Percentiles rank a stretch among this genome's conserved stretches.
phyloP scores from a whole-genome alignment of 2,113 vertebrate genomes.

The Forbesichthys agassizii region DNA sequence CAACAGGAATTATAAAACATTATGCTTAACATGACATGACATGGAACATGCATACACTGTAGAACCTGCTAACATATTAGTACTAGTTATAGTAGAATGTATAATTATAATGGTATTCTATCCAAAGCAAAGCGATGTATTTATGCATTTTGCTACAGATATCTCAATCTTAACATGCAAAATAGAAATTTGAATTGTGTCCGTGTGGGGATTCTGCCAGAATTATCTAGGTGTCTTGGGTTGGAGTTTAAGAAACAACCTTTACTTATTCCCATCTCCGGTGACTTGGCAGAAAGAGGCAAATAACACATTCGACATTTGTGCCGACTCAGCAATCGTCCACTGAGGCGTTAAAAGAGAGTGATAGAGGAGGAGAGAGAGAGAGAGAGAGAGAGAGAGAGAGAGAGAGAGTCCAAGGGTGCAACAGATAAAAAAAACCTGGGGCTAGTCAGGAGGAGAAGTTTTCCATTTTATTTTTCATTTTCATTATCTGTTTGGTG shows the following conservation, averaged over 20 bases:
- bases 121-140: too few species aligned
- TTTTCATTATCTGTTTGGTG: constrained; percentile 81
- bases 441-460: constrained; percentile 57
- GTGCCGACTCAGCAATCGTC: constrained; percentile 61
- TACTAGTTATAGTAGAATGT: too few species aligned
- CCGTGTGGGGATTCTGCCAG: background rate
- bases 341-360: constrained; percentile 36
- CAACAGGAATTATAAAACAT: too few species aligned
- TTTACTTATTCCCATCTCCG: constrained; percentile 27
- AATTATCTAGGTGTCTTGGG: background rate
- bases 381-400: constrained; percentile 36
- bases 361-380: constrained; percentile 26
- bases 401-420: constrained; percentile 51
- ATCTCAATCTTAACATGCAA: too few species aligned
- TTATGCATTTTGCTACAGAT: too few species aligned
- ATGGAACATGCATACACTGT: too few species aligned
- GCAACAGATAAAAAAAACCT: constrained; percentile 71
- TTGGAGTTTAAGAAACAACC: constrained; percentile 4
- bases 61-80: too few species aligned
- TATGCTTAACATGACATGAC: too few species aligned
- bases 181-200: too few species aligned
- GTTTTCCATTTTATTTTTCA: constrained; percentile 80
- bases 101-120: too few species aligned
- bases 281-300: constrained; percentile 24
- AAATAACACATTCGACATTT: constrained; percentile 39